phyloP scores from a whole-genome alignment of 2,888 invertebrate genomes.

The Torymus aiolomorphi region DNA sequence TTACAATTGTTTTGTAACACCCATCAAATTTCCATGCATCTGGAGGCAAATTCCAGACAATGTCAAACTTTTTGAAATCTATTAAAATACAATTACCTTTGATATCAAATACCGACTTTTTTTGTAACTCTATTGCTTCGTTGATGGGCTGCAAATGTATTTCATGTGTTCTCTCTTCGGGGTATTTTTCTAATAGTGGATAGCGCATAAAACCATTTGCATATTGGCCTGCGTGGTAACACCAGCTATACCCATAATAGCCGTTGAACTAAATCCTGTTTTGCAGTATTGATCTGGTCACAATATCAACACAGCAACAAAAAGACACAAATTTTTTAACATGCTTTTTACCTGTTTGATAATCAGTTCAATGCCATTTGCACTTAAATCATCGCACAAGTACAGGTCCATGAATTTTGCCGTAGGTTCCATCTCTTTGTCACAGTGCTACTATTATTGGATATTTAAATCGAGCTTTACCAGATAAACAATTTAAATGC shows the following conservation, averaged over 20 bases:
- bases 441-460: conserved; percentile 47
- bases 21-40: conserved; percentile 56
- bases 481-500: conserved; percentile 54
- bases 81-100: conserved; percentile 52
- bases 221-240: conserved; percentile 50
- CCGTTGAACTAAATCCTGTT: conserved; percentile 53
- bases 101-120: too few species aligned
- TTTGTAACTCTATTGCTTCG: too few species aligned
- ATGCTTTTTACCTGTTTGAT: neutral
- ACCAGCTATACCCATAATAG: conserved; percentile 55
- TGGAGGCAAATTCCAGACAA: conserved; percentile 51
- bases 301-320: neutral
- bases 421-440: conserved; percentile 52
- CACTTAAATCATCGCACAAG: conserved; percentile 25
- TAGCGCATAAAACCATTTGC: conserved; percentile 7
- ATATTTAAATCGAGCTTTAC: conserved; percentile 44
- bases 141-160: too few species aligned
- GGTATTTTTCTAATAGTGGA: neutral
- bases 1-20: conserved; percentile 52
- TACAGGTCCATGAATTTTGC: conserved; percentile 53
- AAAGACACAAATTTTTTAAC: neutral
- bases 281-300: conserved; percentile 29
- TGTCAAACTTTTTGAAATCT: conserved; percentile 53
- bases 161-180: conserved; percentile 45
- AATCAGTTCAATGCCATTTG: neutral